Evolutionary conservation across 2,113 vertebrate species (phyloP).

Genomic region (Setophaga petechia): DNA sequence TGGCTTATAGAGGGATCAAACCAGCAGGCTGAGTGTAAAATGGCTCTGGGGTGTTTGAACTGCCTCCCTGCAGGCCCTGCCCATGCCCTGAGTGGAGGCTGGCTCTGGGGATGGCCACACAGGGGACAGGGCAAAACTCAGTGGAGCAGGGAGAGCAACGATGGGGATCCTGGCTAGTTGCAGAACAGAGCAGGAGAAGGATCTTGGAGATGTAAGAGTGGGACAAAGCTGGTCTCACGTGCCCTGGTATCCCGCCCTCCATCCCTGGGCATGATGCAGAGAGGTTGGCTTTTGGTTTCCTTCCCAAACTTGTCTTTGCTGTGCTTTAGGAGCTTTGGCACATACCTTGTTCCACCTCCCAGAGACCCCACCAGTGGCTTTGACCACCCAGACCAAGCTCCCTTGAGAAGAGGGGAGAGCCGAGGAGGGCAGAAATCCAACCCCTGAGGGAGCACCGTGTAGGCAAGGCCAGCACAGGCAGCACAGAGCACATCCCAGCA

Average conservation of each 20-base stretch:
- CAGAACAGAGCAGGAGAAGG: too few relatives aligned
- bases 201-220: too few relatives aligned
- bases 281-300: not conserved
- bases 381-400: not conserved
- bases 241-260: not conserved
- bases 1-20: not conserved
- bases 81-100: rapidly evolving
- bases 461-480: not conserved
- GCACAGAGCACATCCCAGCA: not conserved
- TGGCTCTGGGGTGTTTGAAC: not conserved
- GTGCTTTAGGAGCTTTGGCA: not conserved
- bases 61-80: not conserved
- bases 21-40: not conserved
- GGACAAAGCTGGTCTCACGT: rapidly evolving
- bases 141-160: too few relatives aligned
- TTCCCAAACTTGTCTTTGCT: not conserved
- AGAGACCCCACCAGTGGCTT: not conserved
- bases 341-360: rapidly evolving
- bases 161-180: too few relatives aligned
- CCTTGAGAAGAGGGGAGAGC: not conserved
- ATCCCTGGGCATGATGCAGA: not conserved
- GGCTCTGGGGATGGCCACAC: not conserved
- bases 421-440: not conserved
- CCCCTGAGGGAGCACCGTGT: not conserved
- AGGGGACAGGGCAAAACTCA: not conserved